phyloP scores from a whole-genome alignment of 2,113 vertebrate genomes.

The Echinops telfairi region DNA sequence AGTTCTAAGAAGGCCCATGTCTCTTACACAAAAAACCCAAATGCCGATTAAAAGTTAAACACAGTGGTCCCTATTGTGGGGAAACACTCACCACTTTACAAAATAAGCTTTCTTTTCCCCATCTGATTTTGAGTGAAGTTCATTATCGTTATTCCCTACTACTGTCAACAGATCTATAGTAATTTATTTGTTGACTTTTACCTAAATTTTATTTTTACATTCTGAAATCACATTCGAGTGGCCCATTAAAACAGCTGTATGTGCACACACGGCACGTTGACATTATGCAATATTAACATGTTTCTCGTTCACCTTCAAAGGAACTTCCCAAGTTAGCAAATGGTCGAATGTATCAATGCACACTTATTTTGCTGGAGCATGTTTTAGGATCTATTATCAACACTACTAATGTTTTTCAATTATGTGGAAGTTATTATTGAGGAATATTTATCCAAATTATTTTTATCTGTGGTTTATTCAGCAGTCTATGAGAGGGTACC shows the following conservation, averaged over 20 bases:
- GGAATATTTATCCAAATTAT: neutral
- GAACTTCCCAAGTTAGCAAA: conserved; percentile 23
- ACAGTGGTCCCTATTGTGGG: neutral
- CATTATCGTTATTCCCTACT: neutral
- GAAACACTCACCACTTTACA: conserved; percentile 26
- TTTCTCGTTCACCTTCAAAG: conserved; percentile 38
- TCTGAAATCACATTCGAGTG: conserved; percentile 18
- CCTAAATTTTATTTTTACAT: conserved; percentile 30
- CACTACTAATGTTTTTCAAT: conserved; percentile 12
- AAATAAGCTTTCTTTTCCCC: neutral
- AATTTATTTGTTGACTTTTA: neutral
- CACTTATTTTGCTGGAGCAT: neutral
- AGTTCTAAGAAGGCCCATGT: conserved; percentile 16
- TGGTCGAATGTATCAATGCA: neutral
- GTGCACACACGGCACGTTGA: neutral
- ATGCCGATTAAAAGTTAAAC: conserved; percentile 33
- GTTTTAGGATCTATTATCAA: conserved; percentile 18
- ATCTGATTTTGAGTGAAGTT: conserved; percentile 38
- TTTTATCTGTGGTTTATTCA: conserved; percentile 31
- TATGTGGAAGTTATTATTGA: neutral
- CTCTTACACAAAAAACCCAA: conserved; percentile 5
- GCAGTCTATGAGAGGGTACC: neutral
- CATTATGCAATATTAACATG: neutral
- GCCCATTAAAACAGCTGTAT: neutral
- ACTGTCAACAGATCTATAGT: neutral